Conservation (phyloP, 1,140 invertebrate species). For the Drosophila saltans region DNA sequence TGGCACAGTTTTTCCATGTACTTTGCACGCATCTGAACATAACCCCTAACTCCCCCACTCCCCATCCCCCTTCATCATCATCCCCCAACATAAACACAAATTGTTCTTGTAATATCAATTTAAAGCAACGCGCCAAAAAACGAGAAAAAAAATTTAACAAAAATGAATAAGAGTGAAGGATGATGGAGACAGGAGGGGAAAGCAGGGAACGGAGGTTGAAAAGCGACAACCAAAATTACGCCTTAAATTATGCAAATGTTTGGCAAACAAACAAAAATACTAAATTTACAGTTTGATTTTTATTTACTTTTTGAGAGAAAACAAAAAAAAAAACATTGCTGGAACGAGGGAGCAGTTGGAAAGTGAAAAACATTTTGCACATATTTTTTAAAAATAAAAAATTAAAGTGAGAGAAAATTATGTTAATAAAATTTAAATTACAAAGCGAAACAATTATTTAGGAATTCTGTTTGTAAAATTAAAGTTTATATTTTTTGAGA, state of each 20-base stretch:
- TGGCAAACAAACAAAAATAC: constrained; percentile 47
- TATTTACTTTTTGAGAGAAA: constrained; percentile 25
- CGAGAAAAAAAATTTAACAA: constrained; percentile 19
- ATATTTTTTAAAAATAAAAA: neutral
- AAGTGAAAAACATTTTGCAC: constrained; percentile 10
- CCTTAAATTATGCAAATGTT: constrained; percentile 69
- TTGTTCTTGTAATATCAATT: constrained; percentile 74
- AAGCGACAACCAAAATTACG: constrained; percentile 38
- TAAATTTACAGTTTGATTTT: constrained; percentile 36
- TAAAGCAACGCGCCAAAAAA: constrained; percentile 61
- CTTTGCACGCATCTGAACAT: constrained; percentile 38
- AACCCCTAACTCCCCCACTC: neutral
- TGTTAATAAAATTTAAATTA: neutral
- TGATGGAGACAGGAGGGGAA: neutral
- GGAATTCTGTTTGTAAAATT: neutral
- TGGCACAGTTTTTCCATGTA: constrained; percentile 69
- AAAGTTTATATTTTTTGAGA: too few species aligned
- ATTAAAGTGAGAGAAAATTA: neutral
- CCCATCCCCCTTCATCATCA: constrained; percentile 5
- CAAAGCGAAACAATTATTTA: neutral
- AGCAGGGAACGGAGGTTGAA: neutral
- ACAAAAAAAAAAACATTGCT: constrained; percentile 3
- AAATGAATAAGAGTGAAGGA: constrained; percentile 1
- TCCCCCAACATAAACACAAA: constrained; percentile 45
- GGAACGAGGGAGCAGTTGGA: neutral